Evolutionary conservation across 2,797 vertebrate genomes (phyloP), one percentile per base, ranked within the genome.

Genomic region (Zalophus californianus): DNA sequence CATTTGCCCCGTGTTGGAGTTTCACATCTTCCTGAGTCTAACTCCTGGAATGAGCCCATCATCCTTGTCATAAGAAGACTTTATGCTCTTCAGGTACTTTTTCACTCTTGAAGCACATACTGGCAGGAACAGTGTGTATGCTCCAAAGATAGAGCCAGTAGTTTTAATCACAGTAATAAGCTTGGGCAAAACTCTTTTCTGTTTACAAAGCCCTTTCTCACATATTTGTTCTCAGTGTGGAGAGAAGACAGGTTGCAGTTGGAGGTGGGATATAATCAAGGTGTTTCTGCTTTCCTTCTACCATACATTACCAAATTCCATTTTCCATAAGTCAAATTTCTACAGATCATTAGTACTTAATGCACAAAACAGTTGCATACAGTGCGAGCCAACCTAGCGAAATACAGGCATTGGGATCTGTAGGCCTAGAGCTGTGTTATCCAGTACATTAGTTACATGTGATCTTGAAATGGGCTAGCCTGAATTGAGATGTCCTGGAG

Each of bases 161-260:
- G 25, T 54, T 72, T 21, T 52, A 60, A 87, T 94, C 52, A 72
- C 11, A 78, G 52, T 87, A 96, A 94, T 73, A 85, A 92, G 16
- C 84, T 56, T 44, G 20, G 29, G 48, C 21, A 90, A 91, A 96
- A 91, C 48, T 62, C 35, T 86, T 84, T 32, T 79, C 50, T 93
- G 62, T 72, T 66, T 83, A 60, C 41, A 68, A 95, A 92, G 41
- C 13, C 21, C 52, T 89, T 84, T 77, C 35, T 70, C 12, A 83
- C 83, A 38, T 32, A 11, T 15, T 29, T 88, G 44, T 72, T 83
- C 18, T 92, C 58, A 41, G 23, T 50, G 50, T 9, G 48, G 41
- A 66, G 48, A 89, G 66, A 44, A 83, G 27, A 44, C 70, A 75
- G 48, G 56, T 0, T 32, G 56, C 7, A n/a, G 35, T 52, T 82